Percentiles rank a stretch among this genome's conserved stretches.
Conservation (phyloP, 1,140 invertebrate genomes). For the Drosophila aff. region DNA sequence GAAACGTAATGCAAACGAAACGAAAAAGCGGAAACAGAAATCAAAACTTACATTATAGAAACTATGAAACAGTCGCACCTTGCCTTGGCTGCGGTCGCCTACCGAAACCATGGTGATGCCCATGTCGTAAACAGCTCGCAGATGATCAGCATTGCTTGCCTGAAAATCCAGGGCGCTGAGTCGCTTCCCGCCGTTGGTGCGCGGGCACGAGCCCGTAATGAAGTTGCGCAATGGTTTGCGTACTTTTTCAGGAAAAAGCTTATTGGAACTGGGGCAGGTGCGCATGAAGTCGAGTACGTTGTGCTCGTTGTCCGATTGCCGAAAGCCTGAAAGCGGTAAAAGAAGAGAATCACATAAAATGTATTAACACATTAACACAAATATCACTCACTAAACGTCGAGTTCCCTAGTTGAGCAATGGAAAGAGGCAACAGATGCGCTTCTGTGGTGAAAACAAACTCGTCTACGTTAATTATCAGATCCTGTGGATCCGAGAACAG, state of each 20-base stretch:
- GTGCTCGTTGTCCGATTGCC: slow-evolving; percentile 86
- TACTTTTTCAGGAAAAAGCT: slow-evolving; percentile 92
- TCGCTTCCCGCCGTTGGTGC: slow-evolving; percentile 86
- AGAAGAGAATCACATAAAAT: background rate
- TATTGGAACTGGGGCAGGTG: slow-evolving; percentile 94
- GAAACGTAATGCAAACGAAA: slow-evolving; percentile 27
- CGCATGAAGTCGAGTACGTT: slow-evolving; percentile 89
- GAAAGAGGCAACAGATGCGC: slow-evolving; percentile 97
- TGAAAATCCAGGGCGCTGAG: slow-evolving; percentile 91
- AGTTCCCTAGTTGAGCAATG: slow-evolving; percentile 87
- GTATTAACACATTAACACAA: background rate
- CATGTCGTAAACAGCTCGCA: slow-evolving; percentile 95
- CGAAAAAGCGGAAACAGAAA: slow-evolving; percentile 49
- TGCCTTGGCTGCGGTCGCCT: slow-evolving; percentile 89
- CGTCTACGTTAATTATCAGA: slow-evolving; percentile 95
- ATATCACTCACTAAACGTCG: slow-evolving; percentile 78
- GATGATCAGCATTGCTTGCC: slow-evolving; percentile 95
- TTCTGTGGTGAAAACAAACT: slow-evolving; percentile 99
- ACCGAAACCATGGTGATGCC: slow-evolving; percentile 96
- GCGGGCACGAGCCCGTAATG: slow-evolving; percentile 93
- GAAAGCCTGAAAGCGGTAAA: slow-evolving; percentile 65
- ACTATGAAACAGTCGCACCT: slow-evolving; percentile 95
- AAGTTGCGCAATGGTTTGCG: slow-evolving; percentile 93
- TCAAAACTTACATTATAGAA: slow-evolving; percentile 90
- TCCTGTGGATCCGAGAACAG: slow-evolving; percentile 96